Base-by-base conservation (phyloP, 1,140 invertebrate genomes). In the Ooceraea biroi region DNA sequence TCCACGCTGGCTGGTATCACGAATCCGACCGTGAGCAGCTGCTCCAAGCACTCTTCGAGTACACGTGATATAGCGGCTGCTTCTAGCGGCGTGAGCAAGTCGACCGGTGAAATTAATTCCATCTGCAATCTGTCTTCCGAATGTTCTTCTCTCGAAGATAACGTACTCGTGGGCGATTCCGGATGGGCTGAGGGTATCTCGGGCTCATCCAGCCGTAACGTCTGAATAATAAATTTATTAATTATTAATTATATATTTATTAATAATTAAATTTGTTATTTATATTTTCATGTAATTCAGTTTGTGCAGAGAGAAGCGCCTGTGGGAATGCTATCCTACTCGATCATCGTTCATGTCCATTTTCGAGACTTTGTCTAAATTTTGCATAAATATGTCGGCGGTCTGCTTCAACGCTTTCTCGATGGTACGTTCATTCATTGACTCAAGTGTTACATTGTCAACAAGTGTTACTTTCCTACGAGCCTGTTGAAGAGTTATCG, bases 41-140 rank as follows among this genome's bases (percentile, higher is more conserved):
- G 61, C 48, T 90, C 52, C 2, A 92, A 48, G 44, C 68, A 77
- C 82, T 91, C 77, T 44, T 91, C 72, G 1, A 92, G 58, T 46
- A 91, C 57, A 44, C 50, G 73, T 0, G 25, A 82, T 22, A 89
- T 73, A 36, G 61, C 61, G 17, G 41, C 25, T 4, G 86, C 77
- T 85, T 93, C 91, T 10, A 90, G 14, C 2, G 60, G 2, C 2
- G 86, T 63, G 4, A 92, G 73, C 14, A 30, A 19, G 8, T 89
- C 82, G 2, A 60, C 22, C 25, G 61, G 11, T 14, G 83, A 71
- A 60, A 78, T 12, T 10, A n/a, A n/a, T n/a, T n/a, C n/a, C n/a
- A n/a, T n/a, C n/a, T n/a, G n/a, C n/a, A n/a, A n/a, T 50, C 82
- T 85, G 46, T 91, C 90, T 25, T 88, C 74, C 5, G 90, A 91